These are phyloP conservation scores for Sminthopsis crassicaudata DNA, from an alignment of 2,113 vertebrate species.

Conservation along the genomic window DNA sequence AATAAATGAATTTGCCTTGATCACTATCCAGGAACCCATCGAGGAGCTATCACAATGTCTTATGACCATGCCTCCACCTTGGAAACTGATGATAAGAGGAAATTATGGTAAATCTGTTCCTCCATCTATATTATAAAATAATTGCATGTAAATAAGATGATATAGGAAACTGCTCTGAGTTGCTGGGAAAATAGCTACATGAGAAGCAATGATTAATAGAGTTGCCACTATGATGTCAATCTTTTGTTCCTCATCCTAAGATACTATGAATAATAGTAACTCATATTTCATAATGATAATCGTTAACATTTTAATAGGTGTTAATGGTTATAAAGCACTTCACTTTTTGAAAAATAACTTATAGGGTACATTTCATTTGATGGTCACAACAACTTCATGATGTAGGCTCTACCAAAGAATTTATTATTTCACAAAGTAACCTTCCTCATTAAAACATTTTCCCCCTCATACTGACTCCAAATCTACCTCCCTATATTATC, in stretches of 20 bases:
- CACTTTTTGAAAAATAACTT: background rate
- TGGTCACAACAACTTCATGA: background rate
- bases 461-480: background rate
- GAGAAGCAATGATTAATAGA: background rate
- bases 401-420: background rate
- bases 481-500: background rate
- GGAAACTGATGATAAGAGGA: background rate
- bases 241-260: background rate
- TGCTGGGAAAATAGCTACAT: background rate
- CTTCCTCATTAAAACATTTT: background rate
- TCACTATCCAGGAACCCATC: background rate
- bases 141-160: background rate
- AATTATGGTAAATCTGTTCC: background rate
- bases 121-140: background rate
- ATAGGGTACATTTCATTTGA: background rate
- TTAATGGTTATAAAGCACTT: background rate
- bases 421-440: background rate
- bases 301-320: background rate
- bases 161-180: no score
- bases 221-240: background rate
- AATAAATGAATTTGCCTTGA: background rate
- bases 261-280: background rate
- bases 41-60: background rate
- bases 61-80: background rate
- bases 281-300: background rate